Conservation (phyloP, 2,797 vertebrate genomes). For the Pseudochirops corinnae region DNA sequence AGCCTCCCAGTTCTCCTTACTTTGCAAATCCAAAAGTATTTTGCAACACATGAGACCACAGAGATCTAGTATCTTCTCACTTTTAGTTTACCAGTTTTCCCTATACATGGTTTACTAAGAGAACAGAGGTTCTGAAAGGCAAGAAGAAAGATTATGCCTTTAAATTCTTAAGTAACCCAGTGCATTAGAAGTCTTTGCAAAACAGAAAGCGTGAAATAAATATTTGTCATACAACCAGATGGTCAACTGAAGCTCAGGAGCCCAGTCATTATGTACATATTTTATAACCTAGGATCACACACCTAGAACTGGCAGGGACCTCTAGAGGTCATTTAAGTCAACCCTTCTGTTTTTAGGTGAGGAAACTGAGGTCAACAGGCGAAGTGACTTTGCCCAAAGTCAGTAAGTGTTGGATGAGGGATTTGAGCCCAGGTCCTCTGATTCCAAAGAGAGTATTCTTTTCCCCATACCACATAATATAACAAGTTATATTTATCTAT, state of each 20-base stretch:
- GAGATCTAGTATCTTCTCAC: neutral
- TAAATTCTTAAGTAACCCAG: neutral
- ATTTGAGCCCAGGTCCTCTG: neutral
- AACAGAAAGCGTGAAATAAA: neutral
- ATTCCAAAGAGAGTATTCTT: neutral
- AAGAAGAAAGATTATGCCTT: neutral
- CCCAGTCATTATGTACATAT: neutral
- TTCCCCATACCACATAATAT: neutral
- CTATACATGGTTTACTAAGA: neutral
- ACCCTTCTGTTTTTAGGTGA: neutral
- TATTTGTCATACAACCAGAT: neutral
- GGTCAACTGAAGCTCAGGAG: neutral
- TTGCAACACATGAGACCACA: neutral
- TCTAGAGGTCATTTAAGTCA: neutral
- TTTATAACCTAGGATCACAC: neutral
- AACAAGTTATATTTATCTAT: neutral
- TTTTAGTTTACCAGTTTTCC: neutral
- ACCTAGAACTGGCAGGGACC: neutral
- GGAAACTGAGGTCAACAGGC: neutral
- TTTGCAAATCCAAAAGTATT: neutral
- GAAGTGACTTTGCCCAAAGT: neutral
- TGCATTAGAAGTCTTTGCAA: neutral
- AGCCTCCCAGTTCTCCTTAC: neutral
- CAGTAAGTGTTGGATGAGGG: neutral
- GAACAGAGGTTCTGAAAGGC: conserved; percentile 30